A percentile compares a stretch with the other conserved stretches of the same genome.
These are phyloP conservation scores for Camarhynchus parvulus DNA, from an alignment of 2,113 vertebrate genomes.

Conservation along the genomic window DNA sequence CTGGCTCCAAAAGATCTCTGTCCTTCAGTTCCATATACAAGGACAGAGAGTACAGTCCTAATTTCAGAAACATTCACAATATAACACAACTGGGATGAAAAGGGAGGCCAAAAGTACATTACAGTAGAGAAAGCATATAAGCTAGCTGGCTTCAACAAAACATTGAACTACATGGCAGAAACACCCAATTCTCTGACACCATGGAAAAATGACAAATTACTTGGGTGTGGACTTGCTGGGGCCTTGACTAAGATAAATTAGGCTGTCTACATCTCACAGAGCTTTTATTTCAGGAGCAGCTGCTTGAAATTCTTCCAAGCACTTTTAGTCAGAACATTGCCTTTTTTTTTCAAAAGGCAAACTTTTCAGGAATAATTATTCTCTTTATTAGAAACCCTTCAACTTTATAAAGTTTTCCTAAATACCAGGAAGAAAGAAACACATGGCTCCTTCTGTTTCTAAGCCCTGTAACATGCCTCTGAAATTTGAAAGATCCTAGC, in stretches of 20 bases:
- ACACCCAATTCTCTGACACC: not conserved
- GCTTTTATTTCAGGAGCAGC: not conserved
- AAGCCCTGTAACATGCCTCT: not conserved
- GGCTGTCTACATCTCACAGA: not conserved
- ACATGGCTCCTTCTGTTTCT: not conserved
- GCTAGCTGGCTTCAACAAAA: slow-evolving; percentile 3
- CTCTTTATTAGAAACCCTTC: not conserved
- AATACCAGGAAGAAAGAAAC: not conserved
- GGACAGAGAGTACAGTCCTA: not conserved
- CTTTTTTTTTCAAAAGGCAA: not conserved
- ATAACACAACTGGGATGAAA: not conserved
- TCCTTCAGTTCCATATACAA: not conserved
- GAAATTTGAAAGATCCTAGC: not conserved
- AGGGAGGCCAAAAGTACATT: not conserved
- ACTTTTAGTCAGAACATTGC: not conserved
- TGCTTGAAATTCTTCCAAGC: slow-evolving; percentile 31
- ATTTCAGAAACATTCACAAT: not conserved
- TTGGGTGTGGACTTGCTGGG: not conserved
- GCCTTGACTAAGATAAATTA: slow-evolving; percentile 37
- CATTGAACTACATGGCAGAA: slow-evolving; percentile 3
- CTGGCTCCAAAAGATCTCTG: not conserved
- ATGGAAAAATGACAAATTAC: slow-evolving; percentile 48
- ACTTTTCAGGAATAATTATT: not conserved
- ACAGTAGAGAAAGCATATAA: not conserved
- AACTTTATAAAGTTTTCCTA: not conserved